These are phyloP conservation scores for Xiphophorus couchianus DNA, from an alignment of 2,113 vertebrate genomes.

Conservation along the genomic window DNA sequence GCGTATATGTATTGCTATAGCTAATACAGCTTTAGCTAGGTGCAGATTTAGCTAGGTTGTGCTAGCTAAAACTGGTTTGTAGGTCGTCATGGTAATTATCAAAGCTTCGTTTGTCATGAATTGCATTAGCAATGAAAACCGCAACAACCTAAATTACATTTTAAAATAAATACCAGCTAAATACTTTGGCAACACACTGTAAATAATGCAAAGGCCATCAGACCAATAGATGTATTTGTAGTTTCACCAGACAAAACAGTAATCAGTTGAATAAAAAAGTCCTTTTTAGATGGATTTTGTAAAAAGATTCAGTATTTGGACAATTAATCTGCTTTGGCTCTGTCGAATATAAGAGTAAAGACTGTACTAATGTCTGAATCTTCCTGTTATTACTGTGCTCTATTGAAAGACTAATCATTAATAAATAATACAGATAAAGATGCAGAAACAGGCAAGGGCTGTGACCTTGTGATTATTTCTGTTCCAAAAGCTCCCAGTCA, in stretches of 20 bases:
- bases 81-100: too few relatives aligned
- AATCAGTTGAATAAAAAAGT: background rate
- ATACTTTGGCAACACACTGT: background rate
- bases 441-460: too few relatives aligned
- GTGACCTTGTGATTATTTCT: slow-evolving; percentile 37
- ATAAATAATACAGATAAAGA: slow-evolving; percentile 29
- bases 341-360: background rate
- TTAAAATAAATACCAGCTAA: background rate
- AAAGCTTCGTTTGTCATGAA: too few relatives aligned
- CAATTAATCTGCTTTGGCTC: background rate
- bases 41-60: too few relatives aligned
- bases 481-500: slow-evolving; percentile 41
- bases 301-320: background rate
- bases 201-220: background rate
- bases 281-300: background rate
- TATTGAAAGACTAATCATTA: slow-evolving; percentile 24
- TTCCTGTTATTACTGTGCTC: slow-evolving; percentile 22
- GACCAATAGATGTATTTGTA: too few relatives aligned
- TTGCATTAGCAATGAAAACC: too few relatives aligned
- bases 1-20: too few relatives aligned
- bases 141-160: too few relatives aligned
- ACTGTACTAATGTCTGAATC: slow-evolving; percentile 24
- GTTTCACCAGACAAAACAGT: background rate
- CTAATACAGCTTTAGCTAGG: too few relatives aligned
- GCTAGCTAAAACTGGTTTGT: too few relatives aligned